These are phyloP conservation scores for Pteropus rufus DNA, from an alignment of 2,797 vertebrate genomes.

Conservation along the genomic window DNA sequence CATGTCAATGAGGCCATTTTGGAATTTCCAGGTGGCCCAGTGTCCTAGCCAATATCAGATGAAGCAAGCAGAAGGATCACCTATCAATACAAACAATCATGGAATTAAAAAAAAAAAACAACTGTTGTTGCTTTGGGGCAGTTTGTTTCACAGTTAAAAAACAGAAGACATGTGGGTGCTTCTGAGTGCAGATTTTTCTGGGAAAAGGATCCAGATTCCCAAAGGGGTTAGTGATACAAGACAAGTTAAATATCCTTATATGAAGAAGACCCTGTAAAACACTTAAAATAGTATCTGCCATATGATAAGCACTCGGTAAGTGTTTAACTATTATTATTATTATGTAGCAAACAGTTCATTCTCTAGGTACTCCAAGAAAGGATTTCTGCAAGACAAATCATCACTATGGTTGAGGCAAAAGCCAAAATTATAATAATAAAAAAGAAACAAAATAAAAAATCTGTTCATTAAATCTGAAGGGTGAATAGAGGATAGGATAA, in stretches of 20 bases:
- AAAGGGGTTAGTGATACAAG: neutral
- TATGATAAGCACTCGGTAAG: neutral
- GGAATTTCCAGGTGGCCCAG: neutral
- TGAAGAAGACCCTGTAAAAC: neutral
- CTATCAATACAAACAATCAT: neutral
- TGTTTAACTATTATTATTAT: neutral
- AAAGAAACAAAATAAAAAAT: neutral
- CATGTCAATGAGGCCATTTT: neutral
- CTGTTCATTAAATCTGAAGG: neutral
- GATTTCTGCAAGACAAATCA: constrained; percentile 35
- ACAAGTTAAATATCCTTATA: neutral
- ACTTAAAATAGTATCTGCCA: neutral
- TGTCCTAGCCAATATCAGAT: neutral
- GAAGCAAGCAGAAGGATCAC: neutral
- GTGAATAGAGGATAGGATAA: neutral
- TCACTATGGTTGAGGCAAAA: neutral
- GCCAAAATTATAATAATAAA: neutral
- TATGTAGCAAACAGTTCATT: neutral
- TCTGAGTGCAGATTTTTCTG: neutral
- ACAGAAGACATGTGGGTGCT: neutral
- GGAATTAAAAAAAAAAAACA: neutral
- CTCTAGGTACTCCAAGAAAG: neutral
- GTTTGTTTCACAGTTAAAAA: neutral
- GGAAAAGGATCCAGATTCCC: neutral
- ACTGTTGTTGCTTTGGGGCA: neutral